These are phyloP conservation scores for Bruchidius siliquastri DNA, from an alignment of 2,888 invertebrate genomes.

Conservation along the genomic window DNA sequence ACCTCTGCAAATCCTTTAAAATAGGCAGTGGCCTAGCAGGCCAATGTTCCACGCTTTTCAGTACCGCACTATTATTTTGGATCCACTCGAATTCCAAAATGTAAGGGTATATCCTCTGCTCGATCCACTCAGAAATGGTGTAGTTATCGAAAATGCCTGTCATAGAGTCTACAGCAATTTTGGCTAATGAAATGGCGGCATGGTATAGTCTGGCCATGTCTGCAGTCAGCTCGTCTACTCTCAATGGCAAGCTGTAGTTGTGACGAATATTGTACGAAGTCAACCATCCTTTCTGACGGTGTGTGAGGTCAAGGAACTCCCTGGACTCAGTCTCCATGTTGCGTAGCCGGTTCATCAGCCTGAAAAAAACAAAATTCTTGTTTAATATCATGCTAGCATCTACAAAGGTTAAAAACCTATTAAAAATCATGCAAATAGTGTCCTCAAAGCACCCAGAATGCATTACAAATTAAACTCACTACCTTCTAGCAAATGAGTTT, in stretches of 20 bases:
- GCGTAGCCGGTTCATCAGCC: constrained; percentile 48
- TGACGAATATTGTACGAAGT: constrained; percentile 65
- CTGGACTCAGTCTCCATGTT: constrained; percentile 45
- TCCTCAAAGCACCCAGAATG: too few species aligned
- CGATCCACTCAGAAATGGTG: constrained; percentile 62
- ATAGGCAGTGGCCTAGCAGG: constrained; percentile 57
- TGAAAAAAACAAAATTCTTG: constrained; percentile 36
- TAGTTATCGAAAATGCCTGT: constrained; percentile 56
- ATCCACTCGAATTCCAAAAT: constrained; percentile 52
- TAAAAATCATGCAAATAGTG: too few species aligned
- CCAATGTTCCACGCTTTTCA: constrained; percentile 55
- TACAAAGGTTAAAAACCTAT: too few species aligned
- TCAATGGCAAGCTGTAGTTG: constrained; percentile 62
- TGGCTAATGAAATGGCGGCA: constrained; percentile 52
- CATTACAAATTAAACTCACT: too few species aligned
- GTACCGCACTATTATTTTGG: constrained; percentile 50
- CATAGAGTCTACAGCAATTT: constrained; percentile 54
- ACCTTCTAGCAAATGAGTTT: too few species aligned
- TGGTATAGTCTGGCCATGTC: constrained; percentile 57
- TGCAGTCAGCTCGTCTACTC: constrained; percentile 58
- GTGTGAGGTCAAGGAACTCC: constrained; percentile 42
- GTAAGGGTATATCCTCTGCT: constrained; percentile 60
- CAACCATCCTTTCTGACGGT: constrained; percentile 57
- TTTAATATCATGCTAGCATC: too few species aligned
- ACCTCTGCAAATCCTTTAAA: constrained; percentile 46